Evolutionary conservation across 2,113 vertebrate species (phyloP).

Genomic region (Gavialis gangeticus): DNA sequence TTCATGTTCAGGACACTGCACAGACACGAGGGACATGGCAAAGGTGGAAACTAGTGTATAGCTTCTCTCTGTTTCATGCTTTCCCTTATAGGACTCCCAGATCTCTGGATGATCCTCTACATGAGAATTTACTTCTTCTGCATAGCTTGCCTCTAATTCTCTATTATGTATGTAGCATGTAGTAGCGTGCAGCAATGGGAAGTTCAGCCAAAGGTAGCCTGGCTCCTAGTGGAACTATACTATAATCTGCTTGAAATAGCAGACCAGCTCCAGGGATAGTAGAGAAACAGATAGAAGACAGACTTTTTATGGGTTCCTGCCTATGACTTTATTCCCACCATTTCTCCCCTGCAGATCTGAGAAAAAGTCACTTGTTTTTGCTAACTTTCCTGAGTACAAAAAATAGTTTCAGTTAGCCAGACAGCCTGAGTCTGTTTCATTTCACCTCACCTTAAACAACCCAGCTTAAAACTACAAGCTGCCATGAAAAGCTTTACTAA

Average conservation of each 20-base stretch:
- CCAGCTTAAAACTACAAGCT: background rate
- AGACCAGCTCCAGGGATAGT: accelerated
- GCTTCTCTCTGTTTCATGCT: background rate
- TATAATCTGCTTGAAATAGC: background rate
- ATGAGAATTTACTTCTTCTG: background rate
- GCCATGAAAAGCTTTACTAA: background rate
- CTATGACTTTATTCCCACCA: background rate
- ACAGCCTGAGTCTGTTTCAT: background rate
- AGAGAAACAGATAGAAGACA: too few relatives aligned
- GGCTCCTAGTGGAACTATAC: background rate
- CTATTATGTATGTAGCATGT: background rate
- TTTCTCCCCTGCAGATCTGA: background rate
- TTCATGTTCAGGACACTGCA: background rate
- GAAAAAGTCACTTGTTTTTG: background rate
- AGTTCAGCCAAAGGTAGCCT: background rate
- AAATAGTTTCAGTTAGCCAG: background rate
- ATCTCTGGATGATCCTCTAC: background rate
- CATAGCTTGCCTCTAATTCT: background rate
- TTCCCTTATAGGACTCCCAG: background rate
- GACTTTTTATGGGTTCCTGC: accelerated
- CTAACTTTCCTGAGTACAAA: background rate
- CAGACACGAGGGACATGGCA: background rate
- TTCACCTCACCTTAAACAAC: background rate
- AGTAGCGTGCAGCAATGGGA: background rate
- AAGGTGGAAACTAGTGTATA: background rate